Conservation (phyloP, 2,888 invertebrate genomes). For the Diloba caeruleocephala region DNA sequence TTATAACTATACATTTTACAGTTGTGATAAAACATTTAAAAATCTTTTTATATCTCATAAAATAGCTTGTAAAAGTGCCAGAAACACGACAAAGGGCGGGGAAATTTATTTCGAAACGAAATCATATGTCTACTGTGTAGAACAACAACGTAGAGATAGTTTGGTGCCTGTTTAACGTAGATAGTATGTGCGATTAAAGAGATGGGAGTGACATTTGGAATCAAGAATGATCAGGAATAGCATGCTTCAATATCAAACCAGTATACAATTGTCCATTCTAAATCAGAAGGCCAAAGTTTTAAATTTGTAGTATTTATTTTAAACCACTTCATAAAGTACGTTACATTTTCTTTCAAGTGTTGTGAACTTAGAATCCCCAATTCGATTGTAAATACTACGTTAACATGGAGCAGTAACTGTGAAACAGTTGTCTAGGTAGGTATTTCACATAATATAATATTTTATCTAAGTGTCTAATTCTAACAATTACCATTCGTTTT, state of each 20-base stretch:
- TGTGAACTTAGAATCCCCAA: constrained; percentile 78
- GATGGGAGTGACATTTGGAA: constrained; percentile 40
- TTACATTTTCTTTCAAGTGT: constrained; percentile 66
- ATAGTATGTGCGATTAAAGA: constrained; percentile 61
- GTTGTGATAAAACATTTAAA: constrained; percentile 52
- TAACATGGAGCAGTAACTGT: constrained; percentile 77
- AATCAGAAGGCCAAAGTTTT: no score
- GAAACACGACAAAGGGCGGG: constrained; percentile 70
- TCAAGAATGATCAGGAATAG: constrained; percentile 20
- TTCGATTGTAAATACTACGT: constrained; percentile 61
- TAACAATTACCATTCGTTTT: constrained; percentile 84
- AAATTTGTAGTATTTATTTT: no score
- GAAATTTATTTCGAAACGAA: constrained; percentile 87
- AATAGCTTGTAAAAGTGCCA: constrained; percentile 58
- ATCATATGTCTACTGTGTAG: constrained; percentile 89
- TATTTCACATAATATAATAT: constrained; percentile 79
- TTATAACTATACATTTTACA: constrained; percentile 31
- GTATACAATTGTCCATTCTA: constrained; percentile 7
- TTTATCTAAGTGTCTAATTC: constrained; percentile 81
- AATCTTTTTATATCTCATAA: constrained; percentile 51
- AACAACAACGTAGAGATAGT: constrained; percentile 82
- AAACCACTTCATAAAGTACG: constrained; percentile 31
- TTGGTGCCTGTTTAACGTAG: constrained; percentile 72
- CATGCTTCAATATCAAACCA: constrained; percentile 10
- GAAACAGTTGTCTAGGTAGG: constrained; percentile 83